Conservation (phyloP, 2,888 invertebrate genomes). For the Drosophila histrio region DNA sequence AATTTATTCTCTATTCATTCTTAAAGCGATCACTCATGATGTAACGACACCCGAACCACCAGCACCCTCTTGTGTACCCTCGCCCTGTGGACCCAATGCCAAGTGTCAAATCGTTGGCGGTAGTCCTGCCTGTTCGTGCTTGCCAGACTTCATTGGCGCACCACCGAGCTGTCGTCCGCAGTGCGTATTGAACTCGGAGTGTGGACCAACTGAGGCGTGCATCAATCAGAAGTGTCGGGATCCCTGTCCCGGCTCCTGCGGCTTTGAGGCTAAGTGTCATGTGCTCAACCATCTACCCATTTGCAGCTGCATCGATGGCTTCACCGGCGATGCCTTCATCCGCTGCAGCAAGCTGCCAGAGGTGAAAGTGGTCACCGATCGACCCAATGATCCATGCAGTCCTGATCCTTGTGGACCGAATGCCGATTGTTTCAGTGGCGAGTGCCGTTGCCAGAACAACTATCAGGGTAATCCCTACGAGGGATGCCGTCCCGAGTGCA, state of each 20-base stretch:
- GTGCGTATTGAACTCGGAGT: constrained; percentile 91
- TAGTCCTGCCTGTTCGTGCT: constrained; percentile 91
- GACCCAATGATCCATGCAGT: constrained; percentile 89
- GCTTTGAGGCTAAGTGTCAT: constrained; percentile 89
- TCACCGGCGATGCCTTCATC: constrained; percentile 86
- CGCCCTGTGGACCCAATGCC: constrained; percentile 93
- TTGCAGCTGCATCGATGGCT: constrained; percentile 89
- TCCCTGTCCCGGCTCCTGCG: constrained; percentile 93
- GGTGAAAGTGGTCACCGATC: constrained; percentile 83
- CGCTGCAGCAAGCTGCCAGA: constrained; percentile 87
- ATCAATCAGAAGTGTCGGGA: constrained; percentile 92
- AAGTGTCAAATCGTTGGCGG: constrained; percentile 90
- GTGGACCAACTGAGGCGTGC: constrained; percentile 90
- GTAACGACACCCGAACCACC: constrained; percentile 82
- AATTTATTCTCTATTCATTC: not conserved
- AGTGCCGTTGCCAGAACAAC: constrained; percentile 92
- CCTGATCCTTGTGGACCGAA: constrained; percentile 95
- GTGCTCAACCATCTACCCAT: constrained; percentile 90
- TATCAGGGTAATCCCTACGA: constrained; percentile 91
- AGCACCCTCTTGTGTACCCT: constrained; percentile 91
- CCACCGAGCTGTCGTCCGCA: constrained; percentile 92
- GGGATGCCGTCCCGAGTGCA: constrained; percentile 92
- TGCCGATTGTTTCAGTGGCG: constrained; percentile 91
- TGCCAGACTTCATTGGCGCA: constrained; percentile 90
- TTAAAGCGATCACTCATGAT: constrained; percentile 63